Evolutionary conservation across 1,140 invertebrate genomes (phyloP), one percentile per base, ranked within the genome.

Genomic region (Lerema accius): DNA sequence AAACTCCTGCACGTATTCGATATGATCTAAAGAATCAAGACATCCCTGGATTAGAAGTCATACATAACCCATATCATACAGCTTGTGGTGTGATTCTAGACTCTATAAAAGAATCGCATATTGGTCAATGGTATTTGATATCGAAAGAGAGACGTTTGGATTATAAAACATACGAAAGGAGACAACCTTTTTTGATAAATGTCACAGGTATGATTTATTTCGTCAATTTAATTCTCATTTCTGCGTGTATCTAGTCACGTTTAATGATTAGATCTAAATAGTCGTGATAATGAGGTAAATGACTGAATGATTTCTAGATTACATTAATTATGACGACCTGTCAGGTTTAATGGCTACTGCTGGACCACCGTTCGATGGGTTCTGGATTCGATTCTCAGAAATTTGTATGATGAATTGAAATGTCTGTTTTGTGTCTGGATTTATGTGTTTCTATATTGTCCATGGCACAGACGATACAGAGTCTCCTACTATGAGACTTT

Each of bases 181-280:
- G 77, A 58, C 63, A 76, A 42, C 63, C 67, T 0, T 79, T 89
- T 53, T 74, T 60, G 4, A 73, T 89, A 32, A 16, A 59, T 11
- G 71, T 86, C 13, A 76, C 82, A 84, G 80, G 85, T 87, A 84
- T 62, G 15, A 50, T 62, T 65, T 51, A 60, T 65, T 55, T 49
- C 39, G 48, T 51, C 15, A 10, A 46, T 37, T 65, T 51, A 65
- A 71, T 71, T 28, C 60, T 56, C 35, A 56, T 71, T 60, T 56
- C 26, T 66, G 71, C 63, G 48, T 56, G 63, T 76, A 75, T 75
- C 71, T 16, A 56, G 74, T 79, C 82, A 84, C 79, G 78, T 79
- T 58, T 28, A 37, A 39, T 43, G 79, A 82, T 84, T 78, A 76
- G 42, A 72, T 74, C 69, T 46, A 69, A 58, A n/a, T 11, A 51